Base-by-base conservation (phyloP, 2,888 invertebrate species). In the Coleophora deauratella region DNA sequence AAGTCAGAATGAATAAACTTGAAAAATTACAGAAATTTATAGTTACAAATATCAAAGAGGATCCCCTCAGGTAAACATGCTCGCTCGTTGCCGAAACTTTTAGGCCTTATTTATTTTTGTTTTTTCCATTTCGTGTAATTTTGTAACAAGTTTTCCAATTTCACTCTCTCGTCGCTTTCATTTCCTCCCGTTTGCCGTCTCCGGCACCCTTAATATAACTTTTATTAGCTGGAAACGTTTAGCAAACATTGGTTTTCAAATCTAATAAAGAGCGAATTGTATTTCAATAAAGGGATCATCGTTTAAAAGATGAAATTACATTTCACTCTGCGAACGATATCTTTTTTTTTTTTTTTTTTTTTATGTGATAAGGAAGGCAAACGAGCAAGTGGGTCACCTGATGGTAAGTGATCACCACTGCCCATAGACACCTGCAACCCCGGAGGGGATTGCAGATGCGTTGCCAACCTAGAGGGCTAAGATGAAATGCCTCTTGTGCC, bases 121-220 rank as follows among this genome's bases (percentile, higher is more conserved):
- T 77, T 70, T 78, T 78, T 77, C 31, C 77, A 72, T 77, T 72
- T 67, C 66, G 55, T 68, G 72, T 76, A 78, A 81, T 81, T 79
- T 71, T 69, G 72, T 79, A 80, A 80, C 82, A 84, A 84, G 82
- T 84, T 85, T 84, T 82, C 81, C 84, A 84, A 85, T 84, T 85
- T 84, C 78, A 76, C 80, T 81, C 77, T 79, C 75, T 79, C 72
- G 67, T 74, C 70, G 76, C 73, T 78, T 78, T 79, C 84, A 84
- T 85, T 84, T 85, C 81, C 82, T 81, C 73, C 62, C 64, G 63
- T 69, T 70, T 62, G 62, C 59, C 58, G 66, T 62, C 63, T 59
- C 63, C 63, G 66, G 65, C 66, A 69, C 69, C 77, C 71, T 74
- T 78, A 76, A 77, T 80, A 79, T 76, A 75, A 77, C 77, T 78